Evolutionary conservation across 2,888 invertebrate genomes (phyloP), one percentile per base, ranked within the genome.

Genomic region (Microdon myrmicae): DNA sequence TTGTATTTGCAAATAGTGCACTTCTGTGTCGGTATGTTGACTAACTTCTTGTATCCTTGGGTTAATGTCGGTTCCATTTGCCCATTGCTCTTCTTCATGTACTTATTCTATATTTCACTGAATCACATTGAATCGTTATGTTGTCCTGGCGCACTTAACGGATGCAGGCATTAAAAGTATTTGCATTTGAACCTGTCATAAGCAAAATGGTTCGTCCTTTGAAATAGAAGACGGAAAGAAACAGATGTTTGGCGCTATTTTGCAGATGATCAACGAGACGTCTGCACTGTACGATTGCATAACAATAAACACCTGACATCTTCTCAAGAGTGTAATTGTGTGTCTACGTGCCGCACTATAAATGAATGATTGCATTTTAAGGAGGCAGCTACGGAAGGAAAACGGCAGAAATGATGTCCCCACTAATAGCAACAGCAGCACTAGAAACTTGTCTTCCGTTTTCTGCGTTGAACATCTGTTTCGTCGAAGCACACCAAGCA

Each of bases 331-430:
- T 19, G 13, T 9, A 19, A 7, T 6, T 14, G 3, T 34, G 17
- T 9, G n/a, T 12, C 7, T 34, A n/a, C 19, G 16, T 17, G 19
- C 9, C 5, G 19, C 10, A 9, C 17, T 10, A 39, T 28, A 39
- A 28, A 39, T 39, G 39, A 39, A 26, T 39, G 39, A 39, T 39
- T 39, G 26, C 26, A 39, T 39, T 39, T 39, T 39, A 39, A 39
- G 19, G 26, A 39, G 26, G 26, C 9, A 39, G 23, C 25, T 25
- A 23, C n/a, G 14, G 13, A 7, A n/a, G n/a, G n/a, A n/a, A n/a
- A 34, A 3, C 13, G 6, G 1, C n/a, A 17, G 9, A 12, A 4
- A 16, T 9, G 12, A 17, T 12, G 19, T 34, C 19, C 4, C n/a
- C 12, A 7, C 19, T 17, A 9, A n/a, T 19, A 16, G 17, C 34